Conservation (phyloP, 1,140 invertebrate genomes). For the Orchestia grillus region DNA sequence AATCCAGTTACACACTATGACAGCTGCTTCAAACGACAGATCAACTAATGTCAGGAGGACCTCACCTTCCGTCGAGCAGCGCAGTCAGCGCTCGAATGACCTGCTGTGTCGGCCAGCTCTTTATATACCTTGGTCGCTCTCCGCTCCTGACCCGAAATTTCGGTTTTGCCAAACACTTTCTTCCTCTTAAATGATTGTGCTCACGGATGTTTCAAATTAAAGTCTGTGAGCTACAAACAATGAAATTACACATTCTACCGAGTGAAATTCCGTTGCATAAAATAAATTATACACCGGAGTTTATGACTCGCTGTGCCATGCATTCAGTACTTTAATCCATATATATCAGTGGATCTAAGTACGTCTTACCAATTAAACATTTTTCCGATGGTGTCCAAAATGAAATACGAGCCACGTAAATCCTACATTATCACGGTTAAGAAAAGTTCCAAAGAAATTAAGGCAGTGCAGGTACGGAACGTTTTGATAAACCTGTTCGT, state of each 20-base stretch:
- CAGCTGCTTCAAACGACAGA: too few species aligned
- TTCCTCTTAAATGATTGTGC: background rate
- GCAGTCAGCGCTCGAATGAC: background rate
- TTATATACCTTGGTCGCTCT: background rate
- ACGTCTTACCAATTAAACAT: too few species aligned
- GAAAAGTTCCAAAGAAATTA: background rate
- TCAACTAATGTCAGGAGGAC: background rate
- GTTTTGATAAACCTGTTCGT: background rate
- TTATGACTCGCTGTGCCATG: too few species aligned
- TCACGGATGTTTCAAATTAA: background rate
- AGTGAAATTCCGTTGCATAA: too few species aligned
- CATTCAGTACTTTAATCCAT: too few species aligned
- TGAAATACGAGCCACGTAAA: background rate
- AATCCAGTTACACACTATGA: too few species aligned
- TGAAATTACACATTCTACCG: too few species aligned
- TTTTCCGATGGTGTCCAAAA: too few species aligned
- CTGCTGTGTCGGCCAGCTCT: background rate
- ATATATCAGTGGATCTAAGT: too few species aligned
- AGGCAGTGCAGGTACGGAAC: background rate
- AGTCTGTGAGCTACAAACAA: background rate
- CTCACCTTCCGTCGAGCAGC: background rate
- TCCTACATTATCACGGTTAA: background rate
- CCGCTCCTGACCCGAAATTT: background rate
- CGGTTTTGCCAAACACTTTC: background rate
- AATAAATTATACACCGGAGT: too few species aligned